Evolutionary conservation across 2,888 invertebrate species (phyloP).

Genomic region (Cephus rjabovi): DNA sequence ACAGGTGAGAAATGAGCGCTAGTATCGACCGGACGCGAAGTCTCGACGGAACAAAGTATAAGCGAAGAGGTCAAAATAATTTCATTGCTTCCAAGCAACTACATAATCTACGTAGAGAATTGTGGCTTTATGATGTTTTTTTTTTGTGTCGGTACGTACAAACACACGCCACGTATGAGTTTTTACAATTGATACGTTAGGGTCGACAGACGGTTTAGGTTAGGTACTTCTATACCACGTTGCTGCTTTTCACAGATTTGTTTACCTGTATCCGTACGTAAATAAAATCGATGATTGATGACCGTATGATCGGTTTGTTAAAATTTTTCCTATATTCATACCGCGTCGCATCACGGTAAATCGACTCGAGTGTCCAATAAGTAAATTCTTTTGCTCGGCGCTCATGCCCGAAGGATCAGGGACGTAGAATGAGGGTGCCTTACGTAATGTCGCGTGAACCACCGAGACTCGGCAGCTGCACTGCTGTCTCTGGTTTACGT

Average conservation of each 20-base stretch:
- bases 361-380: not conserved
- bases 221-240: not conserved
- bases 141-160: not conserved
- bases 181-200: not conserved
- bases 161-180: not conserved
- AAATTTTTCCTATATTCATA: not conserved
- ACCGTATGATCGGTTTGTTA: not conserved
- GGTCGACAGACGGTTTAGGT: not conserved
- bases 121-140: not conserved
- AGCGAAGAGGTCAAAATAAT: not conserved
- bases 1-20: not conserved
- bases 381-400: not conserved
- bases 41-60: not conserved
- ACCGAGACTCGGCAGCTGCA: not conserved
- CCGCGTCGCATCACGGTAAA: not conserved
- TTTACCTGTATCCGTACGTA: not conserved
- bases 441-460: conserved; percentile 29
- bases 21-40: not conserved
- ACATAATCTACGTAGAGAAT: not conserved
- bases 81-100: not conserved
- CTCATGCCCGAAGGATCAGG: not conserved
- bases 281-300: not conserved
- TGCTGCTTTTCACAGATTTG: not conserved
- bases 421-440: conserved; percentile 12
- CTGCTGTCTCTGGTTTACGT: conserved; percentile 15